A percentile compares a stretch with the other conserved stretches of the same genome.
Conservation (phyloP, 2,888 invertebrate genomes). For the Philereme vetulata region DNA sequence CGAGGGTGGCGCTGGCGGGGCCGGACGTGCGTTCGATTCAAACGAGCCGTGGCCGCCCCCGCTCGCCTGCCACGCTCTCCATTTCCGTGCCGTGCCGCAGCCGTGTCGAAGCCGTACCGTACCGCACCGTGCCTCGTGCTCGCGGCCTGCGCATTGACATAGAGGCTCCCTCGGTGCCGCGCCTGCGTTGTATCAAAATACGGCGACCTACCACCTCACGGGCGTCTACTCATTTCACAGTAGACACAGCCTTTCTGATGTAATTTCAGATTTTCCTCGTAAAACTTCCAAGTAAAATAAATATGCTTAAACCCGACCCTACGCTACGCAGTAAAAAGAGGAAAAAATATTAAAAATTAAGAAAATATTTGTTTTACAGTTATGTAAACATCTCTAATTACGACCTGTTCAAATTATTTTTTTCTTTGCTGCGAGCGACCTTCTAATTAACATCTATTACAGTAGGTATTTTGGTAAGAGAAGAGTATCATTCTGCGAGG, state of each 20-base stretch:
- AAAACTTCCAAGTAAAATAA: slow-evolving; percentile 73
- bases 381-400: slow-evolving; percentile 83
- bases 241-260: slow-evolving; percentile 60
- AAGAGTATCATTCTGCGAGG: slow-evolving; percentile 80
- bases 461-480: slow-evolving; percentile 75
- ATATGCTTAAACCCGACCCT: slow-evolving; percentile 81
- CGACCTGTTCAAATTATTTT: slow-evolving; percentile 82
- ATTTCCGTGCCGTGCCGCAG: slow-evolving; percentile 36
- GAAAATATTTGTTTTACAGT: slow-evolving; percentile 82
- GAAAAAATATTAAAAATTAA: slow-evolving; percentile 80
- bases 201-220: slow-evolving; percentile 10
- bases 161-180: slow-evolving; percentile 9
- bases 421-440: slow-evolving; percentile 71
- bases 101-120: slow-evolving; percentile 39
- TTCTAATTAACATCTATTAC: slow-evolving; percentile 83
- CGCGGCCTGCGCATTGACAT: neutral
- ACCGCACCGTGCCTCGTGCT: slow-evolving; percentile 48
- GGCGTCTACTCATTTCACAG: slow-evolving; percentile 33
- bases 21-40: slow-evolving; percentile 82
- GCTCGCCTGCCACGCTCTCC: slow-evolving; percentile 49
- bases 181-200: slow-evolving; percentile 23
- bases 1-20: slow-evolving; percentile 64
- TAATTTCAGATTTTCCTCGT: slow-evolving; percentile 75
- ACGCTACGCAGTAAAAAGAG: slow-evolving; percentile 61
- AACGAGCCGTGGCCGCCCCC: slow-evolving; percentile 74